phyloP scores from a whole-genome alignment of 2,797 vertebrate genomes.

The Dicrostonyx torquatus region DNA sequence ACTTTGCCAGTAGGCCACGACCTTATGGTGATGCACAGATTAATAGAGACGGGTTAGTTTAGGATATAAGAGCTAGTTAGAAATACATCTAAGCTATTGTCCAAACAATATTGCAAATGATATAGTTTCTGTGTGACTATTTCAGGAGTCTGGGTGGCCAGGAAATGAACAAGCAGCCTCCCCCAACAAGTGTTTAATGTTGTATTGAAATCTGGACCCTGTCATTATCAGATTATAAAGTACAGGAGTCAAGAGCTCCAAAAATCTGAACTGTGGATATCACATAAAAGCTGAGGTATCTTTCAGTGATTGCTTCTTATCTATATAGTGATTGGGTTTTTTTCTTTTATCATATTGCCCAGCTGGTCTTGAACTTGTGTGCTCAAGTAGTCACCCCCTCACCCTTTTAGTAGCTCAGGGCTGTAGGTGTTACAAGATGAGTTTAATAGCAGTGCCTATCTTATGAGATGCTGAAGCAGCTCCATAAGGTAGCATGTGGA shows the following conservation, averaged over 20 bases:
- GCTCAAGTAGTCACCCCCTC: background rate
- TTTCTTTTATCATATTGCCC: background rate
- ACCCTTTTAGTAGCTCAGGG: background rate
- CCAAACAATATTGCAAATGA: too few species aligned
- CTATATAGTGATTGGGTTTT: background rate
- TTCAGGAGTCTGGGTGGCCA: too few species aligned
- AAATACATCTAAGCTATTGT: too few species aligned
- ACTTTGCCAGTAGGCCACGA: too few species aligned
- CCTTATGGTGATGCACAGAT: too few species aligned
- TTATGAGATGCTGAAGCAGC: background rate
- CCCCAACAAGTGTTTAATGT: background rate
- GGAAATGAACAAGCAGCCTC: too few species aligned
- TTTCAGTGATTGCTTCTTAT: conserved; percentile 31
- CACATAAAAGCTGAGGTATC: conserved; percentile 24
- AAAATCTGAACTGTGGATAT: conserved; percentile 2
- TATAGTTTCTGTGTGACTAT: too few species aligned
- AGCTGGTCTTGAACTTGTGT: background rate
- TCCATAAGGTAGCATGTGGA: background rate
- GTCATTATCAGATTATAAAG: background rate
- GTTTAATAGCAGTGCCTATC: background rate
- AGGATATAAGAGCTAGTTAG: too few species aligned
- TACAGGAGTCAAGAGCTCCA: background rate
- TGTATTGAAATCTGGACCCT: conserved; percentile 21
- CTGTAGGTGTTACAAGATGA: conserved; percentile 29
- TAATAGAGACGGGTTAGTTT: too few species aligned